phyloP scores from a whole-genome alignment of 2,797 vertebrate species.

The Hemibagrus guttatus region DNA sequence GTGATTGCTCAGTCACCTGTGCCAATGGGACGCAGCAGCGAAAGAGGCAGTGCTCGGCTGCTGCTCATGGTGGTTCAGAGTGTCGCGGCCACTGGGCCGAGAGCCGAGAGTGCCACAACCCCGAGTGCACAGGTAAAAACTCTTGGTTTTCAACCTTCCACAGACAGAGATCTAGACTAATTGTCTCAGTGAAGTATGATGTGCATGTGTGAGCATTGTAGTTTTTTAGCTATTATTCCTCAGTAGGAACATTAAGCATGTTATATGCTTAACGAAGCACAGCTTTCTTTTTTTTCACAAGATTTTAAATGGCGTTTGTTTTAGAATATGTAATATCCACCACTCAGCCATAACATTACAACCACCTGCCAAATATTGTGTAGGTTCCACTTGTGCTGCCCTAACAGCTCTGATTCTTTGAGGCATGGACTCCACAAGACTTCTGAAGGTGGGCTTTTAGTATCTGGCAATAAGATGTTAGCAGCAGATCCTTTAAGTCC shows the following conservation, averaged over 20 bases:
- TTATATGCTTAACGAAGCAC: background rate
- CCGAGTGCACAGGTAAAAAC: slow-evolving; percentile 90
- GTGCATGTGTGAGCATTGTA: background rate
- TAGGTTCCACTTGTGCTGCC: no score
- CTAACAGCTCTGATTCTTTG: no score
- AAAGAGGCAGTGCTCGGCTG: slow-evolving; percentile 92
- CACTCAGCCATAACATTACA: no score
- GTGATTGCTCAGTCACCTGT: slow-evolving; percentile 97
- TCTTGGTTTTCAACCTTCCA: background rate
- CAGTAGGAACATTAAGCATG: background rate
- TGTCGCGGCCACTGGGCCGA: slow-evolving; percentile 98
- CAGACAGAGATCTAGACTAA: background rate
- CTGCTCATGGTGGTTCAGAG: slow-evolving; percentile 95
- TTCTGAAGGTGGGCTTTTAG: no score
- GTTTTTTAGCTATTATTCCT: background rate
- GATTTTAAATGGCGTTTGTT: background rate
- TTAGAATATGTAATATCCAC: background rate
- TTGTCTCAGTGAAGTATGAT: background rate
- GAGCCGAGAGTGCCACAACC: slow-evolving; percentile 95
- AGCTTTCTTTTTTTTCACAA: background rate
- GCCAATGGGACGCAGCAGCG: slow-evolving; percentile 98
- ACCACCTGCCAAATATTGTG: no score
- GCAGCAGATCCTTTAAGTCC: no score
- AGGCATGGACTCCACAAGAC: no score
- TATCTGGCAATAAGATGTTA: no score